Evolutionary conservation across 2,113 vertebrate species (phyloP), one percentile per base, ranked within the genome.

Genomic region (Atlantisia rogersi): DNA sequence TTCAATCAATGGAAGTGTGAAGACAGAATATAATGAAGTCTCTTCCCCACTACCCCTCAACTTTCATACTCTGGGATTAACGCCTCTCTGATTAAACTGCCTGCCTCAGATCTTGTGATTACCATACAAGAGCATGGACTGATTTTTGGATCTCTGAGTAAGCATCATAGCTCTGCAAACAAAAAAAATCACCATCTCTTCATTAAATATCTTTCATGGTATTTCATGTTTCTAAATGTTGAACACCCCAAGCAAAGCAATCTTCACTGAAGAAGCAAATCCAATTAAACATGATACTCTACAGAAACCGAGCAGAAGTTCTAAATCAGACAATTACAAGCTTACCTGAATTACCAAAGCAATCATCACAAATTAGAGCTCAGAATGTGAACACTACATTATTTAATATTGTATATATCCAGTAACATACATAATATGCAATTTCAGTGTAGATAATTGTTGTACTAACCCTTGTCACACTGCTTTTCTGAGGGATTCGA

Each of bases 371-470:
- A 83, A 44, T 24, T 42, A 21, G 24, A 77, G 2, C 5, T 68
- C 59, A 77, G 35, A 68, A 79, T 2, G 3, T 5, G 11, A 67
- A 32, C 1, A 8, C n/a, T 46, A 40, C 6, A 31, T 12, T 29
- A 62, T 32, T n/a, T 29, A 39, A 35, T 53, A 77, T 1, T 52
- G 19, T n/a, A 17, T 10, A 35, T 8, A 56, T 1, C 0, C 28
- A 59, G 1, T n/a, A 75, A n/a, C 12, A 78, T 18, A 42, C 0
- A 69, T 35, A 48, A 42, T 5, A 73, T 11, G 28, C 1, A 5
- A 75, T 35, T 79, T 76, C 40, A 58, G 3, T 19, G 16, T 19
- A 82, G 20, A 82, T 88, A 69, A 62, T 2, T 55, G 11, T 21
- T 55, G 11, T 21, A 52, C 35, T 67, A 77, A 69, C 13, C 15